Base-by-base conservation (phyloP, 2,888 invertebrate genomes). In the Cistogaster globosa region DNA sequence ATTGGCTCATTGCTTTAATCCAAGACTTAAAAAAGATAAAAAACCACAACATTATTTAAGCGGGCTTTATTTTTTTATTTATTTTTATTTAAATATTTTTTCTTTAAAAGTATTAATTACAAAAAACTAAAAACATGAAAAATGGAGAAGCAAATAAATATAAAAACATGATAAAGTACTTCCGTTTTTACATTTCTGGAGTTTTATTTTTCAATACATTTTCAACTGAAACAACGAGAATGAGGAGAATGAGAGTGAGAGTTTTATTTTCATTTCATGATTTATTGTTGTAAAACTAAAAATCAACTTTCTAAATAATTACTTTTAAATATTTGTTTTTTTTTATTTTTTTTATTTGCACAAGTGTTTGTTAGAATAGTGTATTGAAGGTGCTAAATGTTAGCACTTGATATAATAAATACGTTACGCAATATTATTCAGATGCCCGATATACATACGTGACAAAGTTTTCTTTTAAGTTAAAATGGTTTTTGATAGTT, bases 101-200 rank as follows among this genome's bases (percentile, higher is more conserved):
- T 63, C 7, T 36, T 3, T 32, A 57, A 55, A 75, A 62, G 62
- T 82, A 76, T 82, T 82, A 76, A 71, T 76, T 82, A 76, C 71
- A 82, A 65, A 76, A 69, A 32, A 32, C 32, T 69, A 65, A 76
- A 71, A 67, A 63, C 38, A 75, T 60, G 36, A 67, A 60, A 60
- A 80, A 58, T n/a, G 60, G 42, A 65, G 51, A 74, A 67, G 1
- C 11, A 63, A 63, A 7, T 11, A 36, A 36, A 57, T 16, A 38
- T 63, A 82, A 76, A 82, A 76, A 76, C 36, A 69, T 71, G 82
- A 82, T 82, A 82, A 82, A 82, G 82, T 65, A 76, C 76, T 82
- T 82, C 82, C 82, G 82, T 69, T 76, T 75, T 65, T 60, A 60
- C 48, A 5, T 60, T 58, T 48, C 57, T 65, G 38, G 0, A 6